Evolutionary conservation across 2,797 vertebrate species (phyloP).

Genomic region (Pangasius macronema): DNA sequence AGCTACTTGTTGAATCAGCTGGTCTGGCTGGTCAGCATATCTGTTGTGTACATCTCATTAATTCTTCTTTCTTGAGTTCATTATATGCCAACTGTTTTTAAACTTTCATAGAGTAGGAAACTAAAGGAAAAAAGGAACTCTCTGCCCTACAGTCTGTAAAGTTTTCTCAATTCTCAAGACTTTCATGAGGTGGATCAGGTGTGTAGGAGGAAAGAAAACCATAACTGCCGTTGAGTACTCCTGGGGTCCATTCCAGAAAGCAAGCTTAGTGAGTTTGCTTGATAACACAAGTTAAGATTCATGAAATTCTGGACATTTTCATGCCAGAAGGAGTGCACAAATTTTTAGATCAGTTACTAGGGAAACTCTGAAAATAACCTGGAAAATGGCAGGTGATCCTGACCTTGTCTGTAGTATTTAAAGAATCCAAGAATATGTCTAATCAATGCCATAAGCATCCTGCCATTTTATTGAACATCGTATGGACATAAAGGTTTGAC

Average conservation of each 20-base stretch:
- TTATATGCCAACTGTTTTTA: neutral
- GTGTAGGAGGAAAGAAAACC: neutral
- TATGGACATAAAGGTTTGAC: neutral
- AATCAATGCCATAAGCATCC: neutral
- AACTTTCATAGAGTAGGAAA: no score
- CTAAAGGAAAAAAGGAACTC: neutral
- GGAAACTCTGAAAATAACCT: neutral
- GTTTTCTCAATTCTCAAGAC: neutral
- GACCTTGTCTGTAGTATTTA: neutral
- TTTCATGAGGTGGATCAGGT: neutral
- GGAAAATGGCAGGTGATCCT: neutral
- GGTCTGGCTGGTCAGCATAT: neutral
- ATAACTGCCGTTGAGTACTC: neutral
- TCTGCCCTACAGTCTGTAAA: neutral
- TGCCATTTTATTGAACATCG: neutral
- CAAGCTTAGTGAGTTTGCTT: neutral
- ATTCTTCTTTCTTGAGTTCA: neutral
- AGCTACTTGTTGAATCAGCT: constrained; percentile 29
- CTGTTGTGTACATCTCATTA: neutral
- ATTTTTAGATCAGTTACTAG: neutral
- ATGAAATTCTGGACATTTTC: neutral
- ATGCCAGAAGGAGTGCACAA: neutral
- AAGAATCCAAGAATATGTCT: neutral
- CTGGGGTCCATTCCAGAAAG: neutral
- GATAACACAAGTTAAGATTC: neutral